Percentiles rank a stretch among this genome's conserved stretches.
Conservation (phyloP, 1,140 invertebrate species). For the Plodia interpunctella region DNA sequence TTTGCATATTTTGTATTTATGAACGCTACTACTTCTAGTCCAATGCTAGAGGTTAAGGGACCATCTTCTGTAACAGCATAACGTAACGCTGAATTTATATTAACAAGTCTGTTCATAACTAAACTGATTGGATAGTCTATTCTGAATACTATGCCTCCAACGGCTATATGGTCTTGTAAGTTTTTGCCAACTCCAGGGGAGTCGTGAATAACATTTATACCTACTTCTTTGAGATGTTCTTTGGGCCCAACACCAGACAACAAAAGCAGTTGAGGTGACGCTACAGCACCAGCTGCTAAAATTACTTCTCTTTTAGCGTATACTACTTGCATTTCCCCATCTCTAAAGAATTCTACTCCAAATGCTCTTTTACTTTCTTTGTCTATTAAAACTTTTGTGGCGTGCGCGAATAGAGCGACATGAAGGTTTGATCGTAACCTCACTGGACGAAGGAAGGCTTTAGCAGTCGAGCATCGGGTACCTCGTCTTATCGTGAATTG, state of each 20-base stretch:
- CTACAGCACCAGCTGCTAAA: slow-evolving; percentile 86
- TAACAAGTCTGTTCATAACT: slow-evolving; percentile 86
- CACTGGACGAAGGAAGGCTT: slow-evolving; percentile 88
- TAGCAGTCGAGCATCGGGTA: slow-evolving; percentile 86
- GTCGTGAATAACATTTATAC: slow-evolving; percentile 83
- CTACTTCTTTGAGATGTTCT: slow-evolving; percentile 82
- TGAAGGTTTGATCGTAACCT: slow-evolving; percentile 85
- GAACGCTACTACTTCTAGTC: slow-evolving; percentile 90
- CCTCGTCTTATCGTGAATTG: slow-evolving; percentile 90
- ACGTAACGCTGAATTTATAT: slow-evolving; percentile 85
- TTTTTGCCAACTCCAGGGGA: slow-evolving; percentile 88
- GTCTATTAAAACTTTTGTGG: slow-evolving; percentile 86
- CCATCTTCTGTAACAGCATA: slow-evolving; percentile 89
- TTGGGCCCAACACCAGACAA: slow-evolving; percentile 89
- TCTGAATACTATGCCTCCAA: slow-evolving; percentile 86
- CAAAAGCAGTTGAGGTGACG: slow-evolving; percentile 89
- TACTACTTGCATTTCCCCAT: slow-evolving; percentile 81
- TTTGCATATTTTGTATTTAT: slow-evolving; percentile 93
- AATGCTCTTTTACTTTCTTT: slow-evolving; percentile 82
- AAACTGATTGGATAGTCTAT: slow-evolving; percentile 89
- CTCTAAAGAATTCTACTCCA: slow-evolving; percentile 86
- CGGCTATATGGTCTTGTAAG: slow-evolving; percentile 90
- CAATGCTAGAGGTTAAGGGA: slow-evolving; percentile 88
- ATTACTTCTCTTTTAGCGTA: slow-evolving; percentile 88
- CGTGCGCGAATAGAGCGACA: slow-evolving; percentile 85